A percentile compares a stretch with the other conserved stretches of the same genome.
Conservation (phyloP, 2,888 invertebrate genomes). For the Volucella bombylans region DNA sequence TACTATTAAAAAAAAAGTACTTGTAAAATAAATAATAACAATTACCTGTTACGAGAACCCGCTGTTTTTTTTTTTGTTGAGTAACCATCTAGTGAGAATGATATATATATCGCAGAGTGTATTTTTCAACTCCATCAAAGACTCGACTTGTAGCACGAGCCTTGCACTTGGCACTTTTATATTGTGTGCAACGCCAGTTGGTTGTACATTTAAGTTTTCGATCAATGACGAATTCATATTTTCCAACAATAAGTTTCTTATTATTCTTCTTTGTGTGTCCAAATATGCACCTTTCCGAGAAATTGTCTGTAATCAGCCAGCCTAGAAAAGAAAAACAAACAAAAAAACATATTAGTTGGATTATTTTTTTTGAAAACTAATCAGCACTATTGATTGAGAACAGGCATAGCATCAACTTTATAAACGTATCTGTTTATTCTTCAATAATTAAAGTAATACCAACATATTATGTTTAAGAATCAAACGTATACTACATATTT, state of each 20-base stretch:
- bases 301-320: constrained; percentile 64
- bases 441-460: neutral
- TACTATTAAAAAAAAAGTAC: neutral
- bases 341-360: constrained; percentile 32
- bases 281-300: constrained; percentile 73
- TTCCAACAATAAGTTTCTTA: constrained; percentile 79
- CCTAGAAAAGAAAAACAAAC: constrained; percentile 41
- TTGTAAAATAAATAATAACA: neutral
- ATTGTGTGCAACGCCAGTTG: constrained; percentile 81
- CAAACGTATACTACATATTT: neutral
- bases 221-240: constrained; percentile 80
- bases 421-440: constrained; percentile 25
- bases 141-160: constrained; percentile 81
- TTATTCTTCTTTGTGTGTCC: constrained; percentile 80
- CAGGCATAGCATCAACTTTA: constrained; percentile 5
- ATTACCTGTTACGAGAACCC: neutral
- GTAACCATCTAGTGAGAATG: constrained; percentile 77
- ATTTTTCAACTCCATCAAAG: constrained; percentile 78
- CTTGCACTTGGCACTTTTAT: constrained; percentile 80
- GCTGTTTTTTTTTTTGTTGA: neutral
- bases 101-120: constrained; percentile 77
- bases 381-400: constrained; percentile 13
- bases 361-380: neutral
- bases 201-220: constrained; percentile 80
- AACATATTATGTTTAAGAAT: constrained; percentile 1